These are phyloP conservation scores for Promerops cafer DNA, from an alignment of 2,113 vertebrate genomes.

Conservation along the genomic window DNA sequence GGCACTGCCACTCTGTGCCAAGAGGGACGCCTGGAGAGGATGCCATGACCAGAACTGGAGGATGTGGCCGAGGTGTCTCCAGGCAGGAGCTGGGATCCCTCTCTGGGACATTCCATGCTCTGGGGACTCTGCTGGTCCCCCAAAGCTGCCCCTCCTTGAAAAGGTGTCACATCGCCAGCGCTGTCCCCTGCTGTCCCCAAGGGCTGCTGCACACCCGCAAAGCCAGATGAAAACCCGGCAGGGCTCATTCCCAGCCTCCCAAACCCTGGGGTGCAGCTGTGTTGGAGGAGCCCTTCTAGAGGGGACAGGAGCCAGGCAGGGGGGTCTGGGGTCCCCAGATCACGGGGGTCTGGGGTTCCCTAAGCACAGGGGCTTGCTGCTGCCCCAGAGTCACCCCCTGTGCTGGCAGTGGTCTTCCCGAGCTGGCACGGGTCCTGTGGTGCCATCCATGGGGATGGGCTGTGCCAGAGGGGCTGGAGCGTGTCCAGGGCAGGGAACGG, in stretches of 20 bases:
- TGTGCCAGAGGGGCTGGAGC: neutral
- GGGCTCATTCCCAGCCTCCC: neutral
- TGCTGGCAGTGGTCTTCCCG: neutral
- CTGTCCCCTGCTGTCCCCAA: neutral
- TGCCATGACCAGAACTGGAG: rapidly evolving
- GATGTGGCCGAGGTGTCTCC: rapidly evolving
- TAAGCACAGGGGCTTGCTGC: rapidly evolving
- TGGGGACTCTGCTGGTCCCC: rapidly evolving
- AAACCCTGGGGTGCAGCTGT: neutral
- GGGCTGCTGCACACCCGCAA: neutral
- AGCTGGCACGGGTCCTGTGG: rapidly evolving
- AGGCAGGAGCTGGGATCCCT: neutral
- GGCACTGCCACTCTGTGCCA: neutral
- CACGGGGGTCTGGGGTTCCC: neutral
- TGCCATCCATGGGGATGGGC: neutral
- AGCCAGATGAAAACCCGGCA: neutral
- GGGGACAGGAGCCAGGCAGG: neutral
- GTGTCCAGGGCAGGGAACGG: neutral
- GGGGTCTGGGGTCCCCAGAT: neutral
- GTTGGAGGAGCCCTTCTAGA: neutral
- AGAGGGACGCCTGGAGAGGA: rapidly evolving
- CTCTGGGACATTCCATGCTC: rapidly evolving
- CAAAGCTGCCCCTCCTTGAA: rapidly evolving
- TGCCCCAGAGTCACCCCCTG: neutral
- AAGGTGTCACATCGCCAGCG: rapidly evolving